Percentiles rank a stretch among this genome's conserved stretches.
phyloP scores from a whole-genome alignment of 2,113 vertebrate species.

The Erpornis zantholeuca region DNA sequence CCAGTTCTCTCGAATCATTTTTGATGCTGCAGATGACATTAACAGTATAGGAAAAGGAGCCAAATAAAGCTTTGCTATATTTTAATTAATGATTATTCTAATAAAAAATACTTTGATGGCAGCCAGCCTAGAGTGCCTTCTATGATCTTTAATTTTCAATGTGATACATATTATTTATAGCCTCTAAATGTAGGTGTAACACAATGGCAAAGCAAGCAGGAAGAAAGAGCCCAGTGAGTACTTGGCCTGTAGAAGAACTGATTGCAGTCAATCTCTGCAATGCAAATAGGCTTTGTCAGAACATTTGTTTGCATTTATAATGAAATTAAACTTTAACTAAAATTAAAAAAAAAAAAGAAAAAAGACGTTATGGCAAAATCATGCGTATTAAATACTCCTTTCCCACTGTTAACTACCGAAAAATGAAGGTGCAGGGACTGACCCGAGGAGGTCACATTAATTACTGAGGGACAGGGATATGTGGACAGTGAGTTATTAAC shows the following conservation, averaged over 20 bases:
- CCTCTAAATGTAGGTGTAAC: conserved; percentile 27
- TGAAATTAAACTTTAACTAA: conserved; percentile 34
- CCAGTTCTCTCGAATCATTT: conserved; percentile 42
- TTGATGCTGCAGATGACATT: conserved; percentile 38
- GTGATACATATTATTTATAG: conserved; percentile 30
- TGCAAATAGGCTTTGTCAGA: conserved; percentile 36
- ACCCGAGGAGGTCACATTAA: background rate
- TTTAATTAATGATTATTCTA: conserved; percentile 57
- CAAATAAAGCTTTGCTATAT: conserved; percentile 41
- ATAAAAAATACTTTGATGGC: conserved; percentile 51
- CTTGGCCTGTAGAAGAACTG: conserved; percentile 4
- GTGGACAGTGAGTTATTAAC: background rate
- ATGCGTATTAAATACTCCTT: background rate
- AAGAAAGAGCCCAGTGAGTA: background rate
- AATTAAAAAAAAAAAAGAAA: background rate
- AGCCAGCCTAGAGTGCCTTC: conserved; percentile 36
- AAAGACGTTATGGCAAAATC: background rate
- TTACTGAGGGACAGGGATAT: background rate
- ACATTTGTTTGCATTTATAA: conserved; percentile 48
- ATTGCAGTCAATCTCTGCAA: conserved; percentile 12
- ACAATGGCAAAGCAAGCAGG: background rate
- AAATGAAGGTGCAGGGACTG: background rate
- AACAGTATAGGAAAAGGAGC: conserved; percentile 17
- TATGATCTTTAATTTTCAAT: conserved; percentile 34
- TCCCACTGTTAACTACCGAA: background rate